Evolutionary conservation across 2,113 vertebrate genomes (phyloP).

Genomic region (Petrocephalus zakoni): DNA sequence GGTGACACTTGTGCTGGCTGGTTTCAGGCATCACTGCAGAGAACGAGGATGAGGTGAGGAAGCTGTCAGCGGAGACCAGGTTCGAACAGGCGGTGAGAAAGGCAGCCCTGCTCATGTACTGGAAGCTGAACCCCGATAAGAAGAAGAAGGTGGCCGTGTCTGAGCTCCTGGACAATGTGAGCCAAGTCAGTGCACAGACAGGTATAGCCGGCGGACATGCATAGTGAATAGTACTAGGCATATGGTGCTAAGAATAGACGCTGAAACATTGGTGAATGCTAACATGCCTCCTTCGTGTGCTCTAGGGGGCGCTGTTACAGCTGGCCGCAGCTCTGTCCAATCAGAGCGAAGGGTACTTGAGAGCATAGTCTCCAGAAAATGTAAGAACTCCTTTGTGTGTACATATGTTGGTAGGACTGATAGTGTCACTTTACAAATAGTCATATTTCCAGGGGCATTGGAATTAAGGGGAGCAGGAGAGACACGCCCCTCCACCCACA

Average conservation of each 20-base stretch:
- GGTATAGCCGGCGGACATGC: slow-evolving; percentile 53
- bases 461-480: background rate
- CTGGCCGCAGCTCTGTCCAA: slow-evolving; percentile 68
- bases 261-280: background rate
- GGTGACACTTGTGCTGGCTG: background rate
- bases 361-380: slow-evolving; percentile 75
- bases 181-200: slow-evolving; percentile 68
- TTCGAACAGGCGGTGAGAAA: slow-evolving; percentile 87
- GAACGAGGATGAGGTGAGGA: slow-evolving; percentile 77
- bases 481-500: too few species aligned
- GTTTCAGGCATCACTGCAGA: slow-evolving; percentile 78
- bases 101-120: slow-evolving; percentile 91
- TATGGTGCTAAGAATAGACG: background rate
- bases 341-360: slow-evolving; percentile 81
- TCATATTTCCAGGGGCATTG: background rate
- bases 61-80: slow-evolving; percentile 77
- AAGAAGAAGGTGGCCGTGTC: slow-evolving; percentile 79
- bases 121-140: slow-evolving; percentile 88
- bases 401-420: background rate
- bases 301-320: slow-evolving; percentile 63
- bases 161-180: slow-evolving; percentile 86
- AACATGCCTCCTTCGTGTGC: slow-evolving; percentile 28
- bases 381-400: slow-evolving; percentile 61
- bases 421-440: background rate
- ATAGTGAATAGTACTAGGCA: background rate